Conservation (phyloP, 92 coral and sea anemone genomes). For the Anthopleura xanthogrammica region DNA sequence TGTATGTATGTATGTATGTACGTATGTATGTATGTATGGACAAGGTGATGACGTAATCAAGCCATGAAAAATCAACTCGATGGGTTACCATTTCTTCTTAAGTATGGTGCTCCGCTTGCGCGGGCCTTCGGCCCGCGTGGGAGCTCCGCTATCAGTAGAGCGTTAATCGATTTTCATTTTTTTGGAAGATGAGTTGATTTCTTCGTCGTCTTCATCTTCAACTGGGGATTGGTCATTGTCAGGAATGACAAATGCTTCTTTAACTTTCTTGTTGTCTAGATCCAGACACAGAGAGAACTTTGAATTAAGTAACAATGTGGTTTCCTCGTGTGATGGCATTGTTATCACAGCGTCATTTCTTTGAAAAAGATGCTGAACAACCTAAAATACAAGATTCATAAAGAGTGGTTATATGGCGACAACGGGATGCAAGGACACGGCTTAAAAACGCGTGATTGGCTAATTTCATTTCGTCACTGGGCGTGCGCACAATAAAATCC, state of each 20-base stretch:
- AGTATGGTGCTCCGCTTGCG: too few relatives aligned
- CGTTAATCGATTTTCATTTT: background rate
- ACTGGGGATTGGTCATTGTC: background rate
- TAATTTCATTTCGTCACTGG: too few relatives aligned
- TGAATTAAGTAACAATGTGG: background rate
- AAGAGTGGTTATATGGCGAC: background rate
- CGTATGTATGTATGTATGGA: too few relatives aligned
- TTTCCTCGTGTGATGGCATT: background rate
- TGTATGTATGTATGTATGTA: too few relatives aligned
- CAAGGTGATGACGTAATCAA: too few relatives aligned
- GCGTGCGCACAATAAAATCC: too few relatives aligned
- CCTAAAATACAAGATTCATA: background rate
- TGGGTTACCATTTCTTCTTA: too few relatives aligned
- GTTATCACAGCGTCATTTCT: constrained; percentile 7
- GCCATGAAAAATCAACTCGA: too few relatives aligned
- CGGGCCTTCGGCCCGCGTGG: too few relatives aligned
- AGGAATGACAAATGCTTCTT: constrained; percentile 1
- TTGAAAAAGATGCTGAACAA: too few relatives aligned
- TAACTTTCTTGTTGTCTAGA: background rate
- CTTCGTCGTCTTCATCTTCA: constrained; percentile 5
- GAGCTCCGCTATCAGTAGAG: background rate
- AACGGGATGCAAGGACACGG: too few relatives aligned
- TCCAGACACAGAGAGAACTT: background rate
- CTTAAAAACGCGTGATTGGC: too few relatives aligned
- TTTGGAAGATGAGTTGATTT: background rate